Evolutionary conservation across 2,113 vertebrate species (phyloP).

Genomic region (Lepisosteus osseus): DNA sequence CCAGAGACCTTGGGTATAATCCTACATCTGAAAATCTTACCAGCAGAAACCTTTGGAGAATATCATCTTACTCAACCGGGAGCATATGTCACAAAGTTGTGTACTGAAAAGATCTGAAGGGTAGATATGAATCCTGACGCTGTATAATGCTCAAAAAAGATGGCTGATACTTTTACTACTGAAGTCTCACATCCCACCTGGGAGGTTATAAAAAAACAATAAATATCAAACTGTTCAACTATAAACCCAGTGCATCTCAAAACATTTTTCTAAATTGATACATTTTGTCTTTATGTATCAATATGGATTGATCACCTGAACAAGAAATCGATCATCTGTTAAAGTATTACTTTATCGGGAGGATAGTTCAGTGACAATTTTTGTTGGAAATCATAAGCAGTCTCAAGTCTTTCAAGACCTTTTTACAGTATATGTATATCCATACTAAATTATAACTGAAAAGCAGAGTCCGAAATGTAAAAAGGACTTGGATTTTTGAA

Average conservation of each 20-base stretch:
- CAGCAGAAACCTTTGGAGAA: background rate
- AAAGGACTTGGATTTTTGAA: too few relatives aligned
- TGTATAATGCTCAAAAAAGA: background rate
- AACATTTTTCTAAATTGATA: too few relatives aligned
- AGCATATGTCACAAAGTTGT: slow-evolving; percentile 4
- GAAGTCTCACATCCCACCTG: background rate
- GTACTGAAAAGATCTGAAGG: background rate
- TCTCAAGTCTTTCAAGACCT: too few relatives aligned
- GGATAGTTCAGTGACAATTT: too few relatives aligned
- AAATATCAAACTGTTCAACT: background rate
- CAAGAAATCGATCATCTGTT: too few relatives aligned
- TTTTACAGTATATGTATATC: too few relatives aligned
- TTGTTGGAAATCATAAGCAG: too few relatives aligned
- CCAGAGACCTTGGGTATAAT: slow-evolving; percentile 1
- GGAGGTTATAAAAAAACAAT: background rate
- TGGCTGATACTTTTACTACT: background rate
- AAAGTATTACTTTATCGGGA: too few relatives aligned
- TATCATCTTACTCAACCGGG: background rate
- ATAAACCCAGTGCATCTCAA: background rate
- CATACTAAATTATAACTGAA: too few relatives aligned
- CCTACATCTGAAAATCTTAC: background rate
- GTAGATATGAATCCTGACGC: background rate
- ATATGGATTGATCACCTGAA: too few relatives aligned
- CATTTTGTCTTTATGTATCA: too few relatives aligned
- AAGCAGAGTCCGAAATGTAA: too few relatives aligned